Evolutionary conservation across 2,888 invertebrate genomes (phyloP).

Genomic region (Sturmia bella): DNA sequence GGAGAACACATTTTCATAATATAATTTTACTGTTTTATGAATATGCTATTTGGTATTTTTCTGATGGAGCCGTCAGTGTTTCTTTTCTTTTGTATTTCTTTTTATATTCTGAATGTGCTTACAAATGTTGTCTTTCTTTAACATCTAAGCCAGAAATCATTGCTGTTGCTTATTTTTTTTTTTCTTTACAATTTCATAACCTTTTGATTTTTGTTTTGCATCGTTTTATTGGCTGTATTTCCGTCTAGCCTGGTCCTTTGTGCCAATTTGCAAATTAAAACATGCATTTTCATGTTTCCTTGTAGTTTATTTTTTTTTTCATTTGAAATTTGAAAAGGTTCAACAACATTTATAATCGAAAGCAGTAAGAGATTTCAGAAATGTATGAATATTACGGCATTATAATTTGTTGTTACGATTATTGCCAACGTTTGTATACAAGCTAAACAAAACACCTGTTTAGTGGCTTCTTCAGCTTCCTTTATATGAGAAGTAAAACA

Average conservation of each 20-base stretch:
- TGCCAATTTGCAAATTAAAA: slow-evolving; percentile 20
- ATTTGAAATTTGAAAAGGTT: background rate
- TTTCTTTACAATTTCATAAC: background rate
- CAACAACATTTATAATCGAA: slow-evolving; percentile 32
- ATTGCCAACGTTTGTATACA: background rate
- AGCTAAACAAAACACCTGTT: background rate
- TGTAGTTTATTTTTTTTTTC: background rate
- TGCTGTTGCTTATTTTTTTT: background rate
- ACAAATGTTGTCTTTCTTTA: background rate
- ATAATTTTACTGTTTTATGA: too few species aligned
- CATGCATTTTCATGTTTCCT: background rate
- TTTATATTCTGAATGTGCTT: background rate
- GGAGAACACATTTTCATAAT: too few species aligned
- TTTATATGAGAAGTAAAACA: background rate
- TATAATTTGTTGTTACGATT: slow-evolving; percentile 17
- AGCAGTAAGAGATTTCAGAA: background rate
- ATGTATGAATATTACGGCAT: background rate
- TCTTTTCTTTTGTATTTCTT: too few species aligned
- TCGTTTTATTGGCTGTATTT: slow-evolving; percentile 57
- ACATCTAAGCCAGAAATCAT: slow-evolving; percentile 8
- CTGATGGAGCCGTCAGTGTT: too few species aligned
- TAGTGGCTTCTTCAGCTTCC: slow-evolving; percentile 3
- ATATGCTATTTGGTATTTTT: too few species aligned
- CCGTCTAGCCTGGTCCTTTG: slow-evolving; percentile 53
- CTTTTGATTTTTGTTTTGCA: slow-evolving; percentile 40